Percentiles rank a stretch among this genome's conserved stretches.
phyloP scores from a whole-genome alignment of 2,113 vertebrate genomes.

The Entomyzon cyanotis region DNA sequence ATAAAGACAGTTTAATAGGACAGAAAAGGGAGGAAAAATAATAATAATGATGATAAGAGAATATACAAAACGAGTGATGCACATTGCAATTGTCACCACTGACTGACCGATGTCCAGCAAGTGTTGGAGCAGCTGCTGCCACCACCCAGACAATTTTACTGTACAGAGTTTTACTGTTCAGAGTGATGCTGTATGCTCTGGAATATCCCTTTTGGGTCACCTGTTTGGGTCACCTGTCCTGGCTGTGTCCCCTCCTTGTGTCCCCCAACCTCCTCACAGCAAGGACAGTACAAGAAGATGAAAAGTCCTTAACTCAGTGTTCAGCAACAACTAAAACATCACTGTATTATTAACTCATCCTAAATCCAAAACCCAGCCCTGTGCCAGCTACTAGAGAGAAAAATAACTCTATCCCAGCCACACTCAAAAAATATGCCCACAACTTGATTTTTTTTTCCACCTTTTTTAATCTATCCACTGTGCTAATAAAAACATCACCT shows the following conservation, averaged over 20 bases:
- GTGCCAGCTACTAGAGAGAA: neutral
- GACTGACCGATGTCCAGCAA: accelerated
- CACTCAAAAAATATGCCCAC: neutral
- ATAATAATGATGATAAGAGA: neutral
- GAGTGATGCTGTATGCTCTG: neutral
- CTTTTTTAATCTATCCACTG: neutral
- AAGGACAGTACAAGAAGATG: neutral
- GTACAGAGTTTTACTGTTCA: neutral
- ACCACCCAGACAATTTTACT: neutral
- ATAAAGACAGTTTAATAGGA: neutral
- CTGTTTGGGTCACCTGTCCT: neutral
- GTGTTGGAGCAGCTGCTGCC: neutral
- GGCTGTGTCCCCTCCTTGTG: neutral
- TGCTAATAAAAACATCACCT: neutral
- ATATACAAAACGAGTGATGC: neutral
- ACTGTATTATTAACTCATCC: neutral
- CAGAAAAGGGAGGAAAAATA: neutral
- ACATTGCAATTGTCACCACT: neutral
- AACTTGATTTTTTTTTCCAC: neutral
- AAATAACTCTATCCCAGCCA: neutral
- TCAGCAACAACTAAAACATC: neutral
- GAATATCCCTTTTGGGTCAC: neutral
- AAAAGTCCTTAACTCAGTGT: neutral
- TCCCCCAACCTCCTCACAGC: neutral
- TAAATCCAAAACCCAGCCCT: neutral